A percentile compares a stretch with the other conserved stretches of the same genome.
Conservation (phyloP, 1,140 invertebrate genomes). For the Xylocopa sonorina region DNA sequence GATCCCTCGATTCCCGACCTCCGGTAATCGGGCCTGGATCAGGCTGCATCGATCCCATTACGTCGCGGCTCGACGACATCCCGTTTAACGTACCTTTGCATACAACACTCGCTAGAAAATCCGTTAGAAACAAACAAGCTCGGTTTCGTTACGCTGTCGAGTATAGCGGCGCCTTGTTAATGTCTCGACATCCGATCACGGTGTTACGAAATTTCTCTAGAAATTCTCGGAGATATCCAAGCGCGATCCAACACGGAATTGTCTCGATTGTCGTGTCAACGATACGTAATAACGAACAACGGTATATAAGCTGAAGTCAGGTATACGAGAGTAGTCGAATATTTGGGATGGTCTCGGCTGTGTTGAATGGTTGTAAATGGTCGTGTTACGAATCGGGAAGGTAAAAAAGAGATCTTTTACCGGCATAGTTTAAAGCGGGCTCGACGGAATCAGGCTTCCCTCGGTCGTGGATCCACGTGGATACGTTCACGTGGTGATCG, state of each 20-base stretch:
- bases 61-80: conserved; percentile 8
- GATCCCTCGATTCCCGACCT: conserved; percentile 31
- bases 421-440: neutral
- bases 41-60: conserved; percentile 12
- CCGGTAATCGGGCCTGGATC: conserved; percentile 32
- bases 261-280: too few relatives aligned
- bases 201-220: neutral
- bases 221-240: neutral
- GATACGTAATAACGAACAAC: too few relatives aligned
- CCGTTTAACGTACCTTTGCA: neutral
- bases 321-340: neutral
- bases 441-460: neutral
- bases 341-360: neutral
- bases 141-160: neutral
- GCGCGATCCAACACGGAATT: too few relatives aligned
- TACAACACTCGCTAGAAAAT: neutral
- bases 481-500: conserved; percentile 28
- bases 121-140: too few relatives aligned
- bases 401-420: conserved; percentile 5
- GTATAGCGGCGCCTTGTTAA: neutral
- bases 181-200: neutral
- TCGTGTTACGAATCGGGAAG: neutral
- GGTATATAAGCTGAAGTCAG: too few relatives aligned
- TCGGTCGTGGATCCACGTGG: conserved; percentile 38
- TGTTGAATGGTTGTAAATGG: conserved; percentile 11